Evolutionary conservation across 1,140 invertebrate genomes (phyloP).

Genomic region (Neodiprion virginianus): DNA sequence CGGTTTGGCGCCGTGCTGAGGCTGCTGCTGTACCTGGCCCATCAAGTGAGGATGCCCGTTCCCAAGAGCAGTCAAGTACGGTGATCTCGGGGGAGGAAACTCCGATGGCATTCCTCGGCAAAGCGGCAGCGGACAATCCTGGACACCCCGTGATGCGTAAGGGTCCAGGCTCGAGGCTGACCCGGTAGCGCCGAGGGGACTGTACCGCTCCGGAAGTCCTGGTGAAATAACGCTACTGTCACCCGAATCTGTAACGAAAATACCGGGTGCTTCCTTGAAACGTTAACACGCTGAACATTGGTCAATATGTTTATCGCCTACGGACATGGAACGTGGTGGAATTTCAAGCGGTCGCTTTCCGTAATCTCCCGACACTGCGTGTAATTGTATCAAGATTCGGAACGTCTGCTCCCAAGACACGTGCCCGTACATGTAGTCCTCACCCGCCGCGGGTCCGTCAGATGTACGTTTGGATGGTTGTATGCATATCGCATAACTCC

Average conservation of each 20-base stretch:
- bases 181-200: conserved; percentile 52
- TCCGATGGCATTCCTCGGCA: conserved; percentile 53
- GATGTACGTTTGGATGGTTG: no score
- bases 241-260: conserved; percentile 48
- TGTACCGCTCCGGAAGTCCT: conserved; percentile 58
- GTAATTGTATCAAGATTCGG: conserved; percentile 18
- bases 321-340: no score
- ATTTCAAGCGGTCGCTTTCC: no score
- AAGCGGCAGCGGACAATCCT: conserved; percentile 52
- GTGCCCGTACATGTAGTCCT: background rate
- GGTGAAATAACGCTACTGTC: conserved; percentile 60
- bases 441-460: no score
- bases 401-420: background rate
- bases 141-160: conserved; percentile 51
- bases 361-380: no score
- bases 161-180: conserved; percentile 56
- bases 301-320: background rate
- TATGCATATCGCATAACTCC: no score
- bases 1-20: conserved; percentile 50
- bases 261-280: background rate
- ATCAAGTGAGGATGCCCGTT: conserved; percentile 56
- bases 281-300: background rate
- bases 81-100: conserved; percentile 53
- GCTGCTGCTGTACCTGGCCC: conserved; percentile 47
- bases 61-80: conserved; percentile 53